Conservation (phyloP, 2,113 vertebrate genomes). For the Carassius auratus region DNA sequence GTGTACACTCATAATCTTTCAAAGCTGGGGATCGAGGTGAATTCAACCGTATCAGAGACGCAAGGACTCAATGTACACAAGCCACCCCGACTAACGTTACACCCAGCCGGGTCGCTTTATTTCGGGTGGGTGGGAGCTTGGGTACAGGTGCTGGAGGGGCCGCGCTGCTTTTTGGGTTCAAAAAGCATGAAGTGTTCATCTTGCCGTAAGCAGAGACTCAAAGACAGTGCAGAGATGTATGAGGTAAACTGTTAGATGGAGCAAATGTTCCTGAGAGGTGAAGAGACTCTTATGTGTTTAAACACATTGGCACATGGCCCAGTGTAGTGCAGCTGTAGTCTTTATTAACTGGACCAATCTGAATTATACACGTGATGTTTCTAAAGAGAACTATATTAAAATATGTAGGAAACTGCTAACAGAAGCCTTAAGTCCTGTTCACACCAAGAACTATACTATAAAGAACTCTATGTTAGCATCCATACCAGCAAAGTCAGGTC, state of each 20-base stretch:
- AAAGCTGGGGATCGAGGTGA: slow-evolving; percentile 63
- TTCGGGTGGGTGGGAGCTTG: slow-evolving; percentile 79
- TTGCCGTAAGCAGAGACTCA: slow-evolving; percentile 61
- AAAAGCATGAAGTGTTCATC: slow-evolving; percentile 64
- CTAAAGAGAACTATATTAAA: not conserved
- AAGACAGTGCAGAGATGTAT: slow-evolving; percentile 67
- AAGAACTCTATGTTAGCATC: not conserved
- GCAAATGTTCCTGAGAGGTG: not conserved
- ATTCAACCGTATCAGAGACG: slow-evolving; percentile 33
- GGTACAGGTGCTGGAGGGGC: slow-evolving; percentile 73
- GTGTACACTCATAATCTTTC: slow-evolving; percentile 74
- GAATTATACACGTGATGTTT: not conserved
- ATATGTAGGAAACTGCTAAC: not conserved
- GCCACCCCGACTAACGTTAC: slow-evolving; percentile 67
- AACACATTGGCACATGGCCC: not conserved
- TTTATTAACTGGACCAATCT: not conserved
- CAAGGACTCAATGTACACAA: slow-evolving; percentile 39
- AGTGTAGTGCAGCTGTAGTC: too few relatives aligned
- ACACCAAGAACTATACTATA: not conserved
- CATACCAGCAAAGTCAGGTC: not conserved
- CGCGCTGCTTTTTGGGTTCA: slow-evolving; percentile 73
- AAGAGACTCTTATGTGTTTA: not conserved
- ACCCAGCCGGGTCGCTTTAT: slow-evolving; percentile 74
- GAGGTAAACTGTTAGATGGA: slow-evolving; percentile 72
- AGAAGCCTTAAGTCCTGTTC: not conserved